Conservation (phyloP, 2,113 vertebrate genomes). For the Thamnophis sirtalis region DNA sequence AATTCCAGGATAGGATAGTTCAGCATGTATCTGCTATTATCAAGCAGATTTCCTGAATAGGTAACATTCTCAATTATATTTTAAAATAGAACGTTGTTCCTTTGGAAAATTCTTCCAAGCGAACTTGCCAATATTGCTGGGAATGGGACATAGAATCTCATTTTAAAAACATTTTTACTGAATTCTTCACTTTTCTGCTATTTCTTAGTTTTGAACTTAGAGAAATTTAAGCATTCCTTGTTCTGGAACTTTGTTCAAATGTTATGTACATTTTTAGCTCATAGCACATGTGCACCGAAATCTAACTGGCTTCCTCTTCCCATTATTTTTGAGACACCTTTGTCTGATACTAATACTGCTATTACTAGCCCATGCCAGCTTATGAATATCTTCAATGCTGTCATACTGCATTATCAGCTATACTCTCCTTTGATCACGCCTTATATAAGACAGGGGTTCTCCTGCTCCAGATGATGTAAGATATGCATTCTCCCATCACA, state of each 20-base stretch:
- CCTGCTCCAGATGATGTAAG: background rate
- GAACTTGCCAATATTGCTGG: background rate
- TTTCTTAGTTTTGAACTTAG: background rate
- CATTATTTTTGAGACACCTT: background rate
- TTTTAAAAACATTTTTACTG: background rate
- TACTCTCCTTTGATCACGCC: background rate
- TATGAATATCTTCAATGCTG: background rate
- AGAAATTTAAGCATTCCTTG: background rate
- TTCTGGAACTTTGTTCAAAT: background rate
- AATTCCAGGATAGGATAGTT: background rate
- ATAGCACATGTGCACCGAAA: background rate
- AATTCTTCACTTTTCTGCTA: background rate
- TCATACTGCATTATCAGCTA: background rate
- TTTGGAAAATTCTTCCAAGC: background rate
- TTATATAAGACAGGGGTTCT: too few relatives aligned
- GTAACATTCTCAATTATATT: background rate
- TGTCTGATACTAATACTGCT: background rate
- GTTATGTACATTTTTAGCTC: background rate
- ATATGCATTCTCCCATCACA: background rate
- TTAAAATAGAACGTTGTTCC: background rate
- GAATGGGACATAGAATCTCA: background rate
- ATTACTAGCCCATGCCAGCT: background rate
- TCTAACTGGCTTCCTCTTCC: background rate
- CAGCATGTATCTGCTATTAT: background rate
- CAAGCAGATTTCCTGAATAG: background rate